These are phyloP conservation scores for Lepidurus couesii DNA, from an alignment of 1,140 invertebrate genomes.

Conservation along the genomic window DNA sequence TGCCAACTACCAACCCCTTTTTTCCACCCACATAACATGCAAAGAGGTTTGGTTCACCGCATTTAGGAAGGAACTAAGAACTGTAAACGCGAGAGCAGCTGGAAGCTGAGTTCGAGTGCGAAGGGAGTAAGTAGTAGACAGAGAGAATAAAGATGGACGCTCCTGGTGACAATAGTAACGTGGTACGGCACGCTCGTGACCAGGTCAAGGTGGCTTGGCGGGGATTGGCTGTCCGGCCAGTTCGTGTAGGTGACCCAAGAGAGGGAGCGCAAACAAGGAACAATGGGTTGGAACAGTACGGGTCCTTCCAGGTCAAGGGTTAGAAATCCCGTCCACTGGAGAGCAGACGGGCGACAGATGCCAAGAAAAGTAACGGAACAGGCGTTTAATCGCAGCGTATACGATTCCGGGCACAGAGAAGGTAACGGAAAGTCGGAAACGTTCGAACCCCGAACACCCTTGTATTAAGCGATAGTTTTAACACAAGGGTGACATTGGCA, in stretches of 20 bases:
- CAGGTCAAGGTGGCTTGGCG: neutral
- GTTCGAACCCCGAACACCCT: neutral
- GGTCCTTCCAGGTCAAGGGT: neutral
- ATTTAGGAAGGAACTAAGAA: neutral
- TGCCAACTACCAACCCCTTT: neutral
- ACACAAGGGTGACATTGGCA: neutral
- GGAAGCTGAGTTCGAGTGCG: neutral
- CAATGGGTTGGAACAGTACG: neutral
- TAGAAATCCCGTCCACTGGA: neutral
- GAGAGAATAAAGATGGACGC: neutral
- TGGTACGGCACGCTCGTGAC: neutral
- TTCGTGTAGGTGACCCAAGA: too few species aligned
- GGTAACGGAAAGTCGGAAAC: neutral
- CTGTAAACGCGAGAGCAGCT: neutral
- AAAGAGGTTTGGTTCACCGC: slow-evolving; percentile 1
- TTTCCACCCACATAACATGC: neutral
- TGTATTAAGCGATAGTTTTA: neutral
- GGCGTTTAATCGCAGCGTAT: neutral
- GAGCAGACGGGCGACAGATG: slow-evolving; percentile 14
- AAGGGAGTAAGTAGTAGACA: too few species aligned
- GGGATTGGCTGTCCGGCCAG: neutral
- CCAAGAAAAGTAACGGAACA: neutral
- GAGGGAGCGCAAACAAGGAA: neutral
- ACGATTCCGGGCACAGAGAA: neutral
- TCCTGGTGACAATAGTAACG: neutral